Evolutionary conservation across 2,888 invertebrate genomes (phyloP), one percentile per base, ranked within the genome.

Genomic region (Glaucopsyche alexis): DNA sequence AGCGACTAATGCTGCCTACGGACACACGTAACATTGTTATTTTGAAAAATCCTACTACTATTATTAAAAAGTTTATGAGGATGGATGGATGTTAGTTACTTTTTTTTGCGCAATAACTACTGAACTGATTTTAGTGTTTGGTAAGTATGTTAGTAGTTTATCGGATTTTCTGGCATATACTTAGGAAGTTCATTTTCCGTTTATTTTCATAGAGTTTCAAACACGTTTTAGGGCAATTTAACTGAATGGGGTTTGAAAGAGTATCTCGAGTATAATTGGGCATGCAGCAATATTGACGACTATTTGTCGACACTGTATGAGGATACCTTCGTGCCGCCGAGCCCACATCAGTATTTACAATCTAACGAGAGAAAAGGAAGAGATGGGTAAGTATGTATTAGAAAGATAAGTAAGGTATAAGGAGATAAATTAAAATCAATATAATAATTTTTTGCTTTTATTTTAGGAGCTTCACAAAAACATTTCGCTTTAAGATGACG

Each of bases 381-480:
- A 11, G 80, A 87, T 79, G 87, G 89, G 92, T 92, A 52, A 78
- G 81, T 79, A 50, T 42, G 47, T 50, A 13, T 47, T 9, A 47
- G 4, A 70, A 70, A 55, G 38, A 8, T 42, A 42, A 42, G 42
- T 42, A 6, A 42, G 7, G 7, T 42, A 5, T 42, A 60, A 29
- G 13, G n/a, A 6, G 69, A 78, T 77, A 74, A 81, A 74, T 75
- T 40, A 75, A 75, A 72, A 73, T 55, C n/a, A 9, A 66, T 38
- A 50, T 71, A 72, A 75, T 72, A 71, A 73, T 82, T 83, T 84
- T 82, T 81, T 80, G 79, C 74, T 78, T 80, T 89, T 87, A 87
- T 91, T 91, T 80, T 92, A 93, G 93, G 88, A 89, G 87, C 85
- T 93, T 93, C 86, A 92, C 93, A 87, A 91, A 89, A 90, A 87